phyloP scores from a whole-genome alignment of 2,113 vertebrate species.

The Dipodomys ordii region DNA sequence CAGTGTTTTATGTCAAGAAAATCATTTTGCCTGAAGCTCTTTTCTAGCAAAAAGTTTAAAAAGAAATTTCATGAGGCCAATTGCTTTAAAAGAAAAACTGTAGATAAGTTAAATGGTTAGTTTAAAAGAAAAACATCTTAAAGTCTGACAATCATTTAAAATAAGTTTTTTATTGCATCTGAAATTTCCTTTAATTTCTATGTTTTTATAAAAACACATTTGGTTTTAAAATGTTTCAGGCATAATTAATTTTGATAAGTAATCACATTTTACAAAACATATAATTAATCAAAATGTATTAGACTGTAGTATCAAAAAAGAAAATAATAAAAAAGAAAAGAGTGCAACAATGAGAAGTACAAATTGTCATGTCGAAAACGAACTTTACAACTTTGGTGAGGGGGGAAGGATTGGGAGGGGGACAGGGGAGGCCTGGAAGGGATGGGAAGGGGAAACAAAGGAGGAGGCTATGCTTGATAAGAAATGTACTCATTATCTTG shows the following conservation, averaged over 20 bases:
- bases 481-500: no score
- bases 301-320: no score
- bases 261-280: neutral
- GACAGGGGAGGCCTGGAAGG: no score
- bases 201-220: neutral
- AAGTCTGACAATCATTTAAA: neutral
- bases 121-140: neutral
- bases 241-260: neutral
- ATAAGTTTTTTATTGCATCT: neutral
- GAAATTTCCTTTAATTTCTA: neutral
- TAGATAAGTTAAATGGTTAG: neutral
- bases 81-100: neutral
- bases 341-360: no score
- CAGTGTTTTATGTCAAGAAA: conserved; percentile 36
- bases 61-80: neutral
- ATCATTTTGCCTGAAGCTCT: conserved; percentile 12
- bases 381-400: no score
- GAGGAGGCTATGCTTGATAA: no score
- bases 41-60: neutral
- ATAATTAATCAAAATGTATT: no score
- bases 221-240: neutral
- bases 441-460: no score
- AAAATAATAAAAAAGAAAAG: neutral
- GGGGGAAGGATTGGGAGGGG: no score
- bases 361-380: no score